Percentiles rank a stretch among this genome's conserved stretches.
These are phyloP conservation scores for Orthosia gracilis DNA, from an alignment of 2,888 invertebrate species.

Conservation along the genomic window DNA sequence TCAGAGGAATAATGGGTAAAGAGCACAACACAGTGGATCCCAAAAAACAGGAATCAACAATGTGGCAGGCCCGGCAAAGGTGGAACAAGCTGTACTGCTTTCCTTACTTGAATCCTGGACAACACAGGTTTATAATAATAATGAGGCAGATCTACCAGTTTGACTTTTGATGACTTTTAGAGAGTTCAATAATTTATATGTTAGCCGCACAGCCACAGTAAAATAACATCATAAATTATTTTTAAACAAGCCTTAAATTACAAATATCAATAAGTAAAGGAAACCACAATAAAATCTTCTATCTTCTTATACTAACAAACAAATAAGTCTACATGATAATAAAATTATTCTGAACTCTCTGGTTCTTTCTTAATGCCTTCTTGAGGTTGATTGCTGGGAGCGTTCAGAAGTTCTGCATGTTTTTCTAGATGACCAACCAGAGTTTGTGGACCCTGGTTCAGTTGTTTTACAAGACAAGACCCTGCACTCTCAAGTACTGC, in stretches of 20 bases:
- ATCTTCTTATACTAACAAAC: slow-evolving; percentile 60
- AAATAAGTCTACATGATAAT: slow-evolving; percentile 42
- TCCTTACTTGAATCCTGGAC: no score
- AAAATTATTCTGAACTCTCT: slow-evolving; percentile 59
- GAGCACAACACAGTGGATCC: no score
- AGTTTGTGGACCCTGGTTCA: slow-evolving; percentile 93
- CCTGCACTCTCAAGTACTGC: slow-evolving; percentile 93
- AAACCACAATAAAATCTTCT: slow-evolving; percentile 54
- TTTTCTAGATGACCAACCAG: slow-evolving; percentile 93
- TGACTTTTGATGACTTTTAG: background rate
- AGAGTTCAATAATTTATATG: background rate
- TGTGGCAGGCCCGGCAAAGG: no score
- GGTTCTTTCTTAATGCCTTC: slow-evolving; percentile 58
- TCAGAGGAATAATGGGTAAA: no score
- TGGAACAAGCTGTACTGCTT: no score
- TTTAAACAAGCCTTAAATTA: background rate
- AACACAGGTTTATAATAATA: background rate
- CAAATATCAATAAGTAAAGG: slow-evolving; percentile 33
- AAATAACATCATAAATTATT: background rate
- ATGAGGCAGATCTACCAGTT: background rate
- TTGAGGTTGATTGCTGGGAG: slow-evolving; percentile 53
- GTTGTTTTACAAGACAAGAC: slow-evolving; percentile 92
- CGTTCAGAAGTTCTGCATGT: slow-evolving; percentile 85
- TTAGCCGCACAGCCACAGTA: no score
- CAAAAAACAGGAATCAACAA: no score